Evolutionary conservation across 2,113 vertebrate species (phyloP).

Genomic region (Malurus alboscapulatus): DNA sequence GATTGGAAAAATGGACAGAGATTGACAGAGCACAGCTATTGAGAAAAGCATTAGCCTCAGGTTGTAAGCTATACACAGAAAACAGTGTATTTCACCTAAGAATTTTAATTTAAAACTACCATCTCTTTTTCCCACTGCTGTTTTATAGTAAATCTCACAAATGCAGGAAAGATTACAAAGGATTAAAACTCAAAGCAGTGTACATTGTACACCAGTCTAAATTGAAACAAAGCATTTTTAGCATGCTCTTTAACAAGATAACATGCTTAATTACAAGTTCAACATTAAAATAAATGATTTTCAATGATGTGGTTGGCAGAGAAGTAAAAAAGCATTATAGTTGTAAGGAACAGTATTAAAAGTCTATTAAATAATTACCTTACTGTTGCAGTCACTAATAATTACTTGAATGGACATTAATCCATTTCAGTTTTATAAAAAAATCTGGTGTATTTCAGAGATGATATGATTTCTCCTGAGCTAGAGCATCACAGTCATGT

Average conservation of each 20-base stretch:
- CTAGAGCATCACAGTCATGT: background rate
- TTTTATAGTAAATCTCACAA: background rate
- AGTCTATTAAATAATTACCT: background rate
- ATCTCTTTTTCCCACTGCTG: fast-evolving
- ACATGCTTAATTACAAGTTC: background rate
- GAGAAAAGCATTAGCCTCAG: background rate
- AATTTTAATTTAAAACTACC: background rate
- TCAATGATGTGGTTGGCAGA: background rate
- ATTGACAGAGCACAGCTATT: background rate
- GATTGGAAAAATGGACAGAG: background rate
- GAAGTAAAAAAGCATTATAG: background rate
- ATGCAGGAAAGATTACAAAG: background rate
- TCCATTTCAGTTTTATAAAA: background rate
- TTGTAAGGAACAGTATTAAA: background rate
- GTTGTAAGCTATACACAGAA: background rate
- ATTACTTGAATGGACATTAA: background rate
- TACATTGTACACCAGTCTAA: background rate
- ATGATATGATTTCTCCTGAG: background rate
- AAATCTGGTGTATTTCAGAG: background rate
- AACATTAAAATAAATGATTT: background rate
- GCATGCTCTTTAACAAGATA: background rate
- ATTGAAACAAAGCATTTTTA: background rate
- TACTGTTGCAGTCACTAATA: background rate
- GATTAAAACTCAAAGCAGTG: background rate
- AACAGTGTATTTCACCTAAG: background rate